Percentiles rank a stretch among this genome's conserved stretches.
phyloP scores from a whole-genome alignment of 2,797 vertebrate genomes.

The Avahi laniger region DNA sequence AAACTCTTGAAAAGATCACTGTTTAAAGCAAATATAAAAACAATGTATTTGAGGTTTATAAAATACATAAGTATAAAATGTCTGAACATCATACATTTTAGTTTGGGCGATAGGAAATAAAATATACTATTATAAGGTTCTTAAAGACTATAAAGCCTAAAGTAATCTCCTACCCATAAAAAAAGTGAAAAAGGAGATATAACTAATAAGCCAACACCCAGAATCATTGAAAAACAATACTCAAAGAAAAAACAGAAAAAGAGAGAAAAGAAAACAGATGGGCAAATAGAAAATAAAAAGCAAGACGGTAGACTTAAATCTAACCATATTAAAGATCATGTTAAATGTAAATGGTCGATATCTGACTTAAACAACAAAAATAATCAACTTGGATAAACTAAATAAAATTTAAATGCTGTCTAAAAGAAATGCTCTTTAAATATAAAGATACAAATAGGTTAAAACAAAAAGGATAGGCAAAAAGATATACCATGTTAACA shows the following conservation, averaged over 20 bases:
- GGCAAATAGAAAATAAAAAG: conserved; percentile 16
- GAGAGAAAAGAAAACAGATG: neutral
- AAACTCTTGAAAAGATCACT: conserved; percentile 21
- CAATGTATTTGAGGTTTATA: neutral
- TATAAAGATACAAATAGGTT: neutral
- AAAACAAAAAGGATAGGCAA: conserved; percentile 12
- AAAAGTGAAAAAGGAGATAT: neutral
- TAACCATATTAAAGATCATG: neutral
- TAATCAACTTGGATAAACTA: neutral
- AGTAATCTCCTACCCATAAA: neutral
- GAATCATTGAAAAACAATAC: neutral
- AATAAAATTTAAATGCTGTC: neutral
- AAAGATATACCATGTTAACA: conserved; percentile 7
- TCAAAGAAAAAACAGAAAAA: neutral
- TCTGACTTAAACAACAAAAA: conserved; percentile 20
- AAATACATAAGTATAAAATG: neutral
- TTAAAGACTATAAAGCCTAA: neutral
- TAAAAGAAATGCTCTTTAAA: neutral
- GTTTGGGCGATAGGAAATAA: neutral
- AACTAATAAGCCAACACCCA: neutral
- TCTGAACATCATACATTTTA: neutral
- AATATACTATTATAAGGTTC: neutral
- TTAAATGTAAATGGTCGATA: neutral
- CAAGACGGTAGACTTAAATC: conserved; percentile 30
- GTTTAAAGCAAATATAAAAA: conserved; percentile 29